These are phyloP conservation scores for Idaea aversata DNA, from an alignment of 2,888 invertebrate species.

Conservation along the genomic window DNA sequence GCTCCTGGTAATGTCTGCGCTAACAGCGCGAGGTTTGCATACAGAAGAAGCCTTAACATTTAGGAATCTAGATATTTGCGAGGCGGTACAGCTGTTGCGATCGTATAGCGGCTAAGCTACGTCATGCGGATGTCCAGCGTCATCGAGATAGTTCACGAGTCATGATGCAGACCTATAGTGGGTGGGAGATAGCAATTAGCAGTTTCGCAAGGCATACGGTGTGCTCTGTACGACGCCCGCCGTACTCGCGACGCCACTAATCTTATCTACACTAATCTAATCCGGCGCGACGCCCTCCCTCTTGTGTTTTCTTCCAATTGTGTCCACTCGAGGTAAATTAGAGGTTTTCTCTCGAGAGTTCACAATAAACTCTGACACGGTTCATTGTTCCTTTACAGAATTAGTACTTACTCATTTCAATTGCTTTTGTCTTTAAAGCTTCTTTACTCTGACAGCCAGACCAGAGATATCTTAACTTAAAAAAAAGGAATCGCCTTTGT, in stretches of 20 bases:
- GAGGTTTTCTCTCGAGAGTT: conserved; percentile 67
- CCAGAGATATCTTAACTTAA: conserved; percentile 21
- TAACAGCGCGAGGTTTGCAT: conserved; percentile 21
- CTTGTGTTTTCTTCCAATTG: conserved; percentile 78
- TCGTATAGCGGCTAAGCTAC: conserved; percentile 16
- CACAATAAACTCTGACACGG: conserved; percentile 54
- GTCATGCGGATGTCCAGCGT: conserved; percentile 26
- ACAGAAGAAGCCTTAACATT: conserved; percentile 12
- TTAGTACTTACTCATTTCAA: conserved; percentile 28
- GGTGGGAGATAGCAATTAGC: conserved; percentile 58
- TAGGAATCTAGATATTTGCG: conserved; percentile 1
- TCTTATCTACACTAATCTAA: conserved; percentile 77
- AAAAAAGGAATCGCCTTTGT: neutral
- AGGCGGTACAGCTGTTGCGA: neutral
- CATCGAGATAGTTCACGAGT: conserved; percentile 13
- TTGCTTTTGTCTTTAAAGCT: conserved; percentile 24
- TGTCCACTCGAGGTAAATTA: conserved; percentile 77
- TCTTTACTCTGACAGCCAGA: neutral
- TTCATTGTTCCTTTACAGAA: conserved; percentile 54
- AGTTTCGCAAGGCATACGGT: conserved; percentile 53
- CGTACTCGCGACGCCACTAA: conserved; percentile 59
- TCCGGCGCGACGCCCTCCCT: conserved; percentile 67
- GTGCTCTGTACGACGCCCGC: conserved; percentile 22
- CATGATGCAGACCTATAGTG: conserved; percentile 23
- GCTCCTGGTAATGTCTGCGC: conserved; percentile 39